Base-by-base conservation (phyloP, 2,797 vertebrate genomes). In the Psittacula derbiana region DNA sequence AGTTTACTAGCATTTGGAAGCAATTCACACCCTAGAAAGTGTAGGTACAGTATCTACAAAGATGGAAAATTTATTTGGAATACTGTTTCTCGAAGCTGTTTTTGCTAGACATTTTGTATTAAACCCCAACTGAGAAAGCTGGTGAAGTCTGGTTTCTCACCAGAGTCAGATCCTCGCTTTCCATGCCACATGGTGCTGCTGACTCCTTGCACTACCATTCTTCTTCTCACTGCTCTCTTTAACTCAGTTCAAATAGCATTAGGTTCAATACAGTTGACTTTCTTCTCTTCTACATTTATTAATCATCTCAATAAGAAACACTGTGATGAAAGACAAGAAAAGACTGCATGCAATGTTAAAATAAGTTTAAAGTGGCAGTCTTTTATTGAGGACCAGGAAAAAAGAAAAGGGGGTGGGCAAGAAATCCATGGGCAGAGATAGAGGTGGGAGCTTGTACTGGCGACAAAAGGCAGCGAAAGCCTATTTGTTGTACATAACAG, bases 401-500 rank as follows among this genome's bases (percentile, higher is more conserved):
- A 80, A 46, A 20, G 8, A 33, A 55, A 78, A 33, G 7, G 4
- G 28, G 3, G 0, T 0, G 6, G 2, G 2, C 1, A 33, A 6
- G 44, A 91, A 58, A 66, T 46, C 27, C 6, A 17, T 3, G 8
- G 31, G 8, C 15, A 72, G 38, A 57, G 17, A 1, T 13, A 64
- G 57, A 78, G 10, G 46, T 5, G 4, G 21, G 25, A 50, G 41
- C 33, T 6, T 28, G 2, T 58, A 28, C 3, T 36, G 13, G 5
- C 19, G 18, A 47, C 5, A 60, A 71, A 71, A 33, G 11, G 17
- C 1, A 71, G 9, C 0, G 6, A 93, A 88, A 79, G 2, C 5
- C 4, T 8, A 44, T 30, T 21, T 16, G 3, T 28, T 53, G 16
- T 61, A 65, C 15, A 13, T 2, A 88, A 11, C 44, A 10, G 3